These are phyloP conservation scores for Anseranas semipalmata DNA, from an alignment of 2,113 vertebrate species.

Conservation along the genomic window DNA sequence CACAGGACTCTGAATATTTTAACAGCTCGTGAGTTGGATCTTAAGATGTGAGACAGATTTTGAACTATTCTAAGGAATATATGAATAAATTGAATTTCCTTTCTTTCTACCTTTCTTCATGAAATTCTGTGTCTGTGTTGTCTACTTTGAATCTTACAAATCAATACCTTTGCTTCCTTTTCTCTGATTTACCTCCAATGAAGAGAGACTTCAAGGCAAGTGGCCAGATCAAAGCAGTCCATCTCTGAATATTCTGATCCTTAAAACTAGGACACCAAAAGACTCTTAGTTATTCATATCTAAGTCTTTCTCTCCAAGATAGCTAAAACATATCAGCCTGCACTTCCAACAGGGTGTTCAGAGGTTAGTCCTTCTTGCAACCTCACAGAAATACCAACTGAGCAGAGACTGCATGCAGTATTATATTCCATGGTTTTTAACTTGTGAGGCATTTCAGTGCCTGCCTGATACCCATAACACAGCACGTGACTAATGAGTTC, in stretches of 20 bases:
- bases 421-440: neutral
- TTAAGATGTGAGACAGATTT: neutral
- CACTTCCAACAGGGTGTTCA: neutral
- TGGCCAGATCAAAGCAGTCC: conserved; percentile 43
- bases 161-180: conserved; percentile 36
- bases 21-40: neutral
- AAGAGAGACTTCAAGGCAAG: conserved; percentile 45
- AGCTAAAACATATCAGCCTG: neutral
- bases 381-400: neutral
- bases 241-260: conserved; percentile 17
- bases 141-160: conserved; percentile 47
- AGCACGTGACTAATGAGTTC: neutral
- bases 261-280: conserved; percentile 45
- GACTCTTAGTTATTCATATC: conserved; percentile 6
- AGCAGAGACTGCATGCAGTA: neutral
- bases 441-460: neutral
- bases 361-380: neutral
- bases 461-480: neutral
- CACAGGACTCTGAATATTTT: conserved; percentile 6
- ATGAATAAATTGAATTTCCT: neutral
- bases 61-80: neutral
- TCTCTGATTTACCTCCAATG: conserved; percentile 34
- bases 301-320: neutral
- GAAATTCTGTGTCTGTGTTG: neutral
- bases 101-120: neutral